Evolutionary conservation across 2,888 invertebrate genomes (phyloP), one percentile per base, ranked within the genome.

Genomic region (Drosophila macrospina): DNA sequence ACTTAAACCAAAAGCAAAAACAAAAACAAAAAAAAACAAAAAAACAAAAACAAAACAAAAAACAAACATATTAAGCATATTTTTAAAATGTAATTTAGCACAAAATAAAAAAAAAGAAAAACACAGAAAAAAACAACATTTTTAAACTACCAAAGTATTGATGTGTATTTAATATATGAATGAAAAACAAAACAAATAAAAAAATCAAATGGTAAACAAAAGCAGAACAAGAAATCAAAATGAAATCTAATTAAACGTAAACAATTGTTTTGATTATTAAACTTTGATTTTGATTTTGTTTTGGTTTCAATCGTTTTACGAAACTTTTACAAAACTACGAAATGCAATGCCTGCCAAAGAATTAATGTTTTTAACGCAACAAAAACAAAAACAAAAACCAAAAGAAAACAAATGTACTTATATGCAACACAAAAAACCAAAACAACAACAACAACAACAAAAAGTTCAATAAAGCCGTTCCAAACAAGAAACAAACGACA

Each of bases 301-400:
- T 78, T 67, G 59, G 72, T 80, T 83, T 84, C 71, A 76, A 73
- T 64, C 69, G 74, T 86, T 77, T 84, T 77, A 69, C 51, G 74
- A 75, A 81, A 77, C 80, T 77, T 84, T 79, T 89, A 90, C 90
- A 90, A 90, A 90, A 89, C 79, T 85, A 88, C 85, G 90, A 89
- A 90, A 90, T 90, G 88, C 79, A 88, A 90, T 90, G 90, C 90
- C 90, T 90, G 90, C 90, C 90, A 90, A 84, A 85, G 83, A 83
- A 86, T 83, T 80, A 83, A 83, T 78, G 86, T 86, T 82, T 78
- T 85, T 74, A 80, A 78, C 54, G 75, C 80, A 83, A 79, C 45
- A 72, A 82, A 77, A 69, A 79, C 45, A 72, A 82, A 77, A 69
- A 74, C 66, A 71, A 74, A 72, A 80, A 50, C 61, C 48, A 52